Conservation (phyloP, 92 coral and sea anemone species). For the Epizoanthus scotinus region DNA sequence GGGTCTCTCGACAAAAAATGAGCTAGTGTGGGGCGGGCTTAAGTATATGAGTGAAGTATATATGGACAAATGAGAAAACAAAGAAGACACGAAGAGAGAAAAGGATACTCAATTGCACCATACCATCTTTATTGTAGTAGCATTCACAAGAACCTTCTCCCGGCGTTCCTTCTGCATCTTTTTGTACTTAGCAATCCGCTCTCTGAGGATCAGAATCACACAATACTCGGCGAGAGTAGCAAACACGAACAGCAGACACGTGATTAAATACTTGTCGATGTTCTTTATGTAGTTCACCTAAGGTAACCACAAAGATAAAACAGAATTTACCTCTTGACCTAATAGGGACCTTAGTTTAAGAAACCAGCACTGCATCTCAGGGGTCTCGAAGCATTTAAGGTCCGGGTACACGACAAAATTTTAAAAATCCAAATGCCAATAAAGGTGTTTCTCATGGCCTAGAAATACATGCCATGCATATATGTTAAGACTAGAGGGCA, state of each 20-base stretch:
- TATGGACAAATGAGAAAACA: not conserved
- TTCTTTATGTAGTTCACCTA: constrained; percentile 55
- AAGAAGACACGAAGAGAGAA: not conserved
- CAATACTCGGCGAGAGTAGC: constrained; percentile 52
- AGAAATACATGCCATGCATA: too few relatives aligned
- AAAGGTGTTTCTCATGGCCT: too few relatives aligned
- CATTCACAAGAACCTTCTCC: not conserved
- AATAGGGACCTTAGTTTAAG: too few relatives aligned
- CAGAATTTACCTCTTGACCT: too few relatives aligned
- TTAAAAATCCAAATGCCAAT: too few relatives aligned
- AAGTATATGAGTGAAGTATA: too few relatives aligned
- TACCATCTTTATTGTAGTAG: constrained; percentile 6
- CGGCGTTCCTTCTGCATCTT: not conserved
- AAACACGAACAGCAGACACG: constrained; percentile 53
- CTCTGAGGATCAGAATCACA: constrained; percentile 41
- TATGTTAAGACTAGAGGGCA: too few relatives aligned
- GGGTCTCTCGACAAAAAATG: too few relatives aligned
- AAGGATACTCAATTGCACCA: not conserved
- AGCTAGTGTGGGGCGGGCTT: too few relatives aligned
- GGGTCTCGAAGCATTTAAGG: too few relatives aligned
- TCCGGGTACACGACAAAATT: too few relatives aligned
- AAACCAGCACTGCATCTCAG: too few relatives aligned
- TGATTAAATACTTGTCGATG: constrained; percentile 53
- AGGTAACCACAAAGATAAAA: not conserved
- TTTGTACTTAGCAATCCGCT: not conserved